Evolutionary conservation across 2,888 invertebrate genomes (phyloP), one percentile per base, ranked within the genome.

Genomic region (Drosophila pseudotalamancana): DNA sequence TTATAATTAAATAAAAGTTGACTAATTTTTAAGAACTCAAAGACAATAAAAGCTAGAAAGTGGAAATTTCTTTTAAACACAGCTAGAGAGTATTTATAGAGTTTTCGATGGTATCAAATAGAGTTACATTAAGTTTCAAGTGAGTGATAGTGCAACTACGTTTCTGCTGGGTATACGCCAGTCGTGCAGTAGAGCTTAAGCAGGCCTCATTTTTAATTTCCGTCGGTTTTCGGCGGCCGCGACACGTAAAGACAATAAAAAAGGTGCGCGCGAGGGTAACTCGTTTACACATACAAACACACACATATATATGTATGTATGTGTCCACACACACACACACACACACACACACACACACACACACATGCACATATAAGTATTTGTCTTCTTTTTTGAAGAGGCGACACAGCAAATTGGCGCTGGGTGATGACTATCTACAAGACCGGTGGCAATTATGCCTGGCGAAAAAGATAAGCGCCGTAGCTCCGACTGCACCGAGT

Each of bases 211-310:
- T 19, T 60, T 64, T 40, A 31, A 43, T 55, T 54, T 43, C 43
- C 59, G 64, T 32, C 27, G 56, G 51, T 68, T 86, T 81, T 81
- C 85, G 85, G 82, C 76, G 84, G 68, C 78, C 86, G 77, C 72
- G 82, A 80, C 77, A 89, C 89, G 89, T 89, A 88, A 67, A 71
- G 57, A 75, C 86, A 81, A 89, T 89, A 89, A 89, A 88, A 89
- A 89, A 89, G 90, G 89, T 89, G 89, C 89, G 82, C 89, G 77
- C 70, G 79, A 73, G 84, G 66, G 73, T 71, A 80, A 84, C 85
- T 72, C 60, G 68, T 62, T 65, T 68, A 23, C 11, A 27, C 34
- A 27, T 23, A 39, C 19, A 8, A 8, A 25, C 23, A 23, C 9
- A 14, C 9, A 23, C 8, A 43, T 29, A 29, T 35, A 37, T 19